phyloP scores from a whole-genome alignment of 2,797 vertebrate species.

The Spondyliosoma cantharus region DNA sequence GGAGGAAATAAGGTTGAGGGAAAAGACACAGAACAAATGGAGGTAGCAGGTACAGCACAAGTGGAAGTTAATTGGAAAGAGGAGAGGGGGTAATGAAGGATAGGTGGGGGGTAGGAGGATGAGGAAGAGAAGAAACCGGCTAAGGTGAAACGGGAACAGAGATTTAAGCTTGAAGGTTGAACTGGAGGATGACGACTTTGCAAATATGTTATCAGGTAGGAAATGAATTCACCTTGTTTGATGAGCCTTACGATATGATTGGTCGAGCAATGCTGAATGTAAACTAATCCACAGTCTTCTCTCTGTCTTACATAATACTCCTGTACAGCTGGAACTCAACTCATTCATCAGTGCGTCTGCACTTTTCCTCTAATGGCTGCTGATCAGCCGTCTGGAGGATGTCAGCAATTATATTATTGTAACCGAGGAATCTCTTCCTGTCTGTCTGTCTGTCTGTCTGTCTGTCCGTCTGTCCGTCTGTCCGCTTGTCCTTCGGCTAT shows the following conservation, averaged over 20 bases:
- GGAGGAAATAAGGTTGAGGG: conserved; percentile 34
- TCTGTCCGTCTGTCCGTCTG: no score
- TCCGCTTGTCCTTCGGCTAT: no score
- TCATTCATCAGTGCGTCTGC: not conserved
- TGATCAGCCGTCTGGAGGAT: not conserved
- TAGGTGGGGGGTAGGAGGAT: not conserved
- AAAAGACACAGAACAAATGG: conserved; percentile 32
- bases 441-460: no score
- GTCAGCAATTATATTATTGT: not conserved
- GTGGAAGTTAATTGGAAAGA: conserved; percentile 46
- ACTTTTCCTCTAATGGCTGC: conserved; percentile 1
- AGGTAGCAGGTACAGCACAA: conserved; percentile 13
- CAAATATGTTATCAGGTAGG: conserved; percentile 10
- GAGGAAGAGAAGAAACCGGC: not conserved
- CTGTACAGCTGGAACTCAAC: not conserved
- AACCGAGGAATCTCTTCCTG: no score
- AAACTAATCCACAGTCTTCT: not conserved
- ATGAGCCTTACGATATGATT: not conserved
- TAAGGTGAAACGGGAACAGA: not conserved
- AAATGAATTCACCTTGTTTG: not conserved
- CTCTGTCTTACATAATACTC: not conserved
- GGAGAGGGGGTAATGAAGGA: conserved; percentile 4
- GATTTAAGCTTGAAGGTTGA: not conserved
- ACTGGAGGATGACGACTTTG: not conserved
- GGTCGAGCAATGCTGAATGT: not conserved